These are phyloP conservation scores for Drosophila cardini DNA, from an alignment of 1,140 invertebrate genomes.

Conservation along the genomic window DNA sequence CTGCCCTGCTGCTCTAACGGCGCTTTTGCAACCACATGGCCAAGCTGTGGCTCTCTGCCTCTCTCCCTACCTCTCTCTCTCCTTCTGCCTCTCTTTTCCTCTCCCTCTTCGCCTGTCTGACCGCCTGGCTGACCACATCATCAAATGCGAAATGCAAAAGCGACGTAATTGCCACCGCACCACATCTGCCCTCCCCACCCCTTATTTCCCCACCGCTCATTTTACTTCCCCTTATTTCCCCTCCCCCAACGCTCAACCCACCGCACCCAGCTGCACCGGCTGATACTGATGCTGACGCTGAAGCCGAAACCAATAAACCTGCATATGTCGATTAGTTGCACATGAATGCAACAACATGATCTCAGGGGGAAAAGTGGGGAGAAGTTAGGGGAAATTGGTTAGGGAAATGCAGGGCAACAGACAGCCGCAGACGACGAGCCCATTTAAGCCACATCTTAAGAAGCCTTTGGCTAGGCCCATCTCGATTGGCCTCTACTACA, in stretches of 20 bases:
- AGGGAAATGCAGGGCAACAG: conserved; percentile 24
- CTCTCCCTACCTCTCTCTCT: too few species aligned
- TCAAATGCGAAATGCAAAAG: conserved; percentile 74
- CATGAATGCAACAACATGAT: conserved; percentile 65
- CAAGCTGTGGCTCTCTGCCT: conserved; percentile 47
- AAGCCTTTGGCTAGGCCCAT: conserved; percentile 51
- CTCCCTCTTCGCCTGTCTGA: neutral
- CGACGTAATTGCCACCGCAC: conserved; percentile 69
- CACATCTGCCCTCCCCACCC: neutral
- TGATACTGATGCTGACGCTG: conserved; percentile 29
- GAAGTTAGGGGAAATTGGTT: neutral
- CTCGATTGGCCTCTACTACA: conserved; percentile 4
- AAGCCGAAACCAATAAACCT: conserved; percentile 72
- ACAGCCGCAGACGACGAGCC: conserved; percentile 49
- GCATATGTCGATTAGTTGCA: conserved; percentile 76
- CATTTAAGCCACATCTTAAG: conserved; percentile 68
- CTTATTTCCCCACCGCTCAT: too few species aligned
- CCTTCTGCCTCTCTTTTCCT: too few species aligned
- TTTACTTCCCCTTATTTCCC: too few species aligned
- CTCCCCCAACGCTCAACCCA: neutral
- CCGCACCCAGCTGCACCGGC: conserved; percentile 3
- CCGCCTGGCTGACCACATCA: conserved; percentile 68
- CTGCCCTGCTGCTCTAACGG: conserved; percentile 55
- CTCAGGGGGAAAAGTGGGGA: neutral
- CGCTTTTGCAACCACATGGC: conserved; percentile 59